Conservation (phyloP, 2,888 invertebrate genomes). For the Torymus texanus region DNA sequence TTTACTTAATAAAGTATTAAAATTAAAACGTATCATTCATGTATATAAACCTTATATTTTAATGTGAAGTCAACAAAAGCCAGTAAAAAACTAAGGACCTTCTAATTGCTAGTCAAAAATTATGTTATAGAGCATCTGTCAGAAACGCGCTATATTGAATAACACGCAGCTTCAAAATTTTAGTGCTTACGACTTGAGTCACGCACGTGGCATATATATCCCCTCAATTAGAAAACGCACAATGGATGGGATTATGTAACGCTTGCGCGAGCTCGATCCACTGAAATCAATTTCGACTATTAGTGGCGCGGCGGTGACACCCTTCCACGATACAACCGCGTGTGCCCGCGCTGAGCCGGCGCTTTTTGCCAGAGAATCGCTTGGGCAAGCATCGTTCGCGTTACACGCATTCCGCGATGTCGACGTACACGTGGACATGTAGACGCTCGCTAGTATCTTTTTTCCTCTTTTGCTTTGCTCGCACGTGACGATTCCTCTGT, state of each 20-base stretch:
- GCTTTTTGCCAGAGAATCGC: conserved; percentile 32
- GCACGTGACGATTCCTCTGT: background rate
- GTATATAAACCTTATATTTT: too few species aligned
- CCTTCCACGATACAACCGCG: conserved; percentile 9
- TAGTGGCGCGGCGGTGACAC: conserved; percentile 14
- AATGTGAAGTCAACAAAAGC: too few species aligned
- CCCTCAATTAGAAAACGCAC: too few species aligned
- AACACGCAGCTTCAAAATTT: too few species aligned
- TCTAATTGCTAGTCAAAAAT: too few species aligned
- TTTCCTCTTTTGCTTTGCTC: background rate
- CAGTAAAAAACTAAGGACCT: too few species aligned
- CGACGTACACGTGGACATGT: background rate
- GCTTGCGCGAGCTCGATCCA: conserved; percentile 22
- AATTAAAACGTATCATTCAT: too few species aligned
- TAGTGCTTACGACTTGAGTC: too few species aligned
- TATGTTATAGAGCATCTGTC: too few species aligned
- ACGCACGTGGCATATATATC: too few species aligned
- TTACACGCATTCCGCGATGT: conserved; percentile 39
- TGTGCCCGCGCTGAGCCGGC: conserved; percentile 13
- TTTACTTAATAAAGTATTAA: too few species aligned
- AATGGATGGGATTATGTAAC: conserved; percentile 45
- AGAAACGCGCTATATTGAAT: too few species aligned
- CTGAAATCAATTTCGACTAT: conserved; percentile 43
- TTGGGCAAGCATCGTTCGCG: conserved; percentile 21
- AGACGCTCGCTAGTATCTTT: background rate